A percentile compares a stretch with the other conserved stretches of the same genome.
These are phyloP conservation scores for Synodontis membranacea DNA, from an alignment of 2,113 vertebrate genomes.

Conservation along the genomic window DNA sequence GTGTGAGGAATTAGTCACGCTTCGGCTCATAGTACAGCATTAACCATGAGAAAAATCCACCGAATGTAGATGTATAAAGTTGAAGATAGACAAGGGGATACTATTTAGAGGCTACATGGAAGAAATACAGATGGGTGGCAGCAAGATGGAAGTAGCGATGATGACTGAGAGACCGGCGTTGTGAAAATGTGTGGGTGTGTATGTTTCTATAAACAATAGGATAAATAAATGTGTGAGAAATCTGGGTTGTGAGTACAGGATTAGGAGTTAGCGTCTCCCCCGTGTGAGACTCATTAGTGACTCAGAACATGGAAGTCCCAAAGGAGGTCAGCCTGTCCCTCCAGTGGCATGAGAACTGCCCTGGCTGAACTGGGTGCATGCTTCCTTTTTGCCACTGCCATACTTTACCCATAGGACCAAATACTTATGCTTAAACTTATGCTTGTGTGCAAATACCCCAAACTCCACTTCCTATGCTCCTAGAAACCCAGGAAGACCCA, in stretches of 20 bases:
- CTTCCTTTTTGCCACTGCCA: slow-evolving; percentile 80
- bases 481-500: slow-evolving; percentile 69
- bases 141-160: slow-evolving; percentile 9
- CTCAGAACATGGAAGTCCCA: slow-evolving; percentile 84
- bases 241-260: slow-evolving; percentile 19
- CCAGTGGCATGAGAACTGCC: slow-evolving; percentile 86
- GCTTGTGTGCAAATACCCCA: neutral
- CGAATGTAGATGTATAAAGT: neutral
- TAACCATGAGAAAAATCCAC: slow-evolving; percentile 11
- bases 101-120: neutral
- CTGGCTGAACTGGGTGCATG: slow-evolving; percentile 73
- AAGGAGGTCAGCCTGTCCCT: slow-evolving; percentile 77
- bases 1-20: slow-evolving; percentile 48
- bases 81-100: neutral
- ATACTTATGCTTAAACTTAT: neutral
- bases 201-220: slow-evolving; percentile 72
- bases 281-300: slow-evolving; percentile 83
- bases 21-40: neutral
- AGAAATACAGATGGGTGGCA: neutral
- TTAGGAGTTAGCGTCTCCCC: slow-evolving; percentile 75
- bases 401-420: slow-evolving; percentile 42
- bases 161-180: slow-evolving; percentile 29
- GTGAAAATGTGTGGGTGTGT: slow-evolving; percentile 35
- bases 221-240: slow-evolving; percentile 78
- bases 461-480: slow-evolving; percentile 48